Evolutionary conservation across 2,797 vertebrate species (phyloP), one percentile per base, ranked within the genome.

Genomic region (Stomatorhinus walkeri): DNA sequence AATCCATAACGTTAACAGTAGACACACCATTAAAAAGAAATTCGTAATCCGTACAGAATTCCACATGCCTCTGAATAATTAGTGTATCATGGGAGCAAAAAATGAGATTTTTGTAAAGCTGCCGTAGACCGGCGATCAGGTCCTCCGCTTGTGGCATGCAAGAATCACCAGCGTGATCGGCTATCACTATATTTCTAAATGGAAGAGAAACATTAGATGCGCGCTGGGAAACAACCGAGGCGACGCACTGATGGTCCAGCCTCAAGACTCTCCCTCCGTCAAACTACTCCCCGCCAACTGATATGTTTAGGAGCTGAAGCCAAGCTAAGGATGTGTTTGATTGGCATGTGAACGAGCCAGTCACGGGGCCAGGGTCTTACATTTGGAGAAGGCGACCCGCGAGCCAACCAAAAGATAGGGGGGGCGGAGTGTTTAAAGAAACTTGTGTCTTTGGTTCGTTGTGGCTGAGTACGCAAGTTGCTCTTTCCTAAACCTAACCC

Each of bases 21-120:
- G 92, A 89, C 95, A 93, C 90, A 93, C 93, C 89, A 95, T 91
- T 68, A 93, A 93, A 89, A 95, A 91, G 94, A 93, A 93, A 87
- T 89, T 92, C 91, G 87, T 89, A 92, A 93, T 94, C 92, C 93
- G 91, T 81, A 87, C 91, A 89, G 92, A 91, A 91, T 93, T 96
- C 96, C 94, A 94, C 96, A 97, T 97, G 95, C 95, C 96, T 96
- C 94, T 91, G 93, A 93, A 93, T 92, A 94, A 92, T 89, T 92
- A 89, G 90, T 93, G 92, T 91, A 87, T 91, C 91, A 93, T 93
- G 94, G n/a, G 94, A 91, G 93, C 91, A 93, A 93, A 92, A 90
- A 92, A 89, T 92, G 61, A 49, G 90, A 90, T 90, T 83, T 91
- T 89, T 91, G 91, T 93, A 91, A 92, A 52, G 90, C 83, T 54